A percentile compares a stretch with the other conserved stretches of the same genome.
phyloP scores from a whole-genome alignment of 2,113 vertebrate species.

The Neotragus pygmaeus region DNA sequence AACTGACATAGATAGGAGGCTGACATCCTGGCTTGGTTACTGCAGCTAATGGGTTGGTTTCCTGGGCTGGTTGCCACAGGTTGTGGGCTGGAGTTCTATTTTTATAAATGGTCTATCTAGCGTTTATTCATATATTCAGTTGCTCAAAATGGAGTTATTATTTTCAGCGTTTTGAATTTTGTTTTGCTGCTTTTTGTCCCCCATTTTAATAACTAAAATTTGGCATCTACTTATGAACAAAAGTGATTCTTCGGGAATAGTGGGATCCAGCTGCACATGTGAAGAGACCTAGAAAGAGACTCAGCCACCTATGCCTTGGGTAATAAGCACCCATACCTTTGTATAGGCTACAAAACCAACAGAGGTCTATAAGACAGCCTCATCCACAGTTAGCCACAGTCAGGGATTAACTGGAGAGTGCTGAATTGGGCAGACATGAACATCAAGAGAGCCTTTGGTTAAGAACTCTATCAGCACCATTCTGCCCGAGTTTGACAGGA shows the following conservation, averaged over 20 bases:
- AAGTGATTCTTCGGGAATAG: background rate
- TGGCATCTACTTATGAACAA: background rate
- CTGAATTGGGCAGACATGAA: background rate
- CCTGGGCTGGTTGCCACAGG: background rate
- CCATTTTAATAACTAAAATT: background rate
- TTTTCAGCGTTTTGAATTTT: background rate
- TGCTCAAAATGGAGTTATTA: background rate
- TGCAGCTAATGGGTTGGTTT: background rate
- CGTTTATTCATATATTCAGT: background rate
- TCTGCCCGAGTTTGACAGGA: accelerated
- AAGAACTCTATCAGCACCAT: background rate
- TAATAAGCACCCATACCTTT: background rate
- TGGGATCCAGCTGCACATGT: too few relatives aligned
- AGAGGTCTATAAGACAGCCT: background rate
- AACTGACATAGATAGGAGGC: background rate
- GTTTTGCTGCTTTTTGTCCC: background rate
- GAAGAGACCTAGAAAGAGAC: background rate
- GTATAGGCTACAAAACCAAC: background rate
- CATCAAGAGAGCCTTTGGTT: background rate
- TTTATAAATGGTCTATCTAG: background rate
- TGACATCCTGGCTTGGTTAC: background rate
- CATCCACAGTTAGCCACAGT: background rate
- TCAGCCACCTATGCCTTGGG: accelerated
- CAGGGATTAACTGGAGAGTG: background rate
- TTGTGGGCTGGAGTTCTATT: background rate